Conservation (phyloP, 1,140 invertebrate genomes). For the Elymnias hypermnestra region DNA sequence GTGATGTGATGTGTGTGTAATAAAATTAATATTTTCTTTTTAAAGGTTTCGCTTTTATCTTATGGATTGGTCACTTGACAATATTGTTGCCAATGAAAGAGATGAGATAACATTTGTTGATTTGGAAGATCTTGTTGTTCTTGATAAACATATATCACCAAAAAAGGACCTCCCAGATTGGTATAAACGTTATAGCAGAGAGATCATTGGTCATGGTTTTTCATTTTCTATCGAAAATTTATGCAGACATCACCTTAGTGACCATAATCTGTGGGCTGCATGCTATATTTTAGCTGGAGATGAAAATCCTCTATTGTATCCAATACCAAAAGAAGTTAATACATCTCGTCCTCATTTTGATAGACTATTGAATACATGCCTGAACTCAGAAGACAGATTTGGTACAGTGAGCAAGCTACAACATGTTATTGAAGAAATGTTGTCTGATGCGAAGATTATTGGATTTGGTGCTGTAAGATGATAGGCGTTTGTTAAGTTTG, state of each 20-base stretch:
- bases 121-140: conserved; percentile 56
- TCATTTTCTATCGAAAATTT: conserved; percentile 61
- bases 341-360: conserved; percentile 45
- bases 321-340: conserved; percentile 52
- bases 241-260: conserved; percentile 63
- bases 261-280: conserved; percentile 65
- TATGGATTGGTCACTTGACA: conserved; percentile 68
- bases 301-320: conserved; percentile 50
- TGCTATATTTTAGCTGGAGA: conserved; percentile 59
- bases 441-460: conserved; percentile 46
- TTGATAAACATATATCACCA: conserved; percentile 63
- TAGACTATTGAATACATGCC: conserved; percentile 41
- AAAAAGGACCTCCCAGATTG: conserved; percentile 49
- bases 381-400: conserved; percentile 55
- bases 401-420: conserved; percentile 48
- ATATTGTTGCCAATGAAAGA: conserved; percentile 61
- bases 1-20: no score
- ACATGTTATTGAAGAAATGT: conserved; percentile 53
- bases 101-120: conserved; percentile 62
- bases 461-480: conserved; percentile 37
- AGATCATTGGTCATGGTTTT: conserved; percentile 43
- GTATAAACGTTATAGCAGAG: conserved; percentile 53
- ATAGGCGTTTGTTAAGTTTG: conserved; percentile 14
- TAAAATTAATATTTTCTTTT: no score
- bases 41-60: conserved; percentile 68